Evolutionary conservation across 2,888 invertebrate genomes (phyloP), one percentile per base, ranked within the genome.

Genomic region (Heteromurus nitidus): DNA sequence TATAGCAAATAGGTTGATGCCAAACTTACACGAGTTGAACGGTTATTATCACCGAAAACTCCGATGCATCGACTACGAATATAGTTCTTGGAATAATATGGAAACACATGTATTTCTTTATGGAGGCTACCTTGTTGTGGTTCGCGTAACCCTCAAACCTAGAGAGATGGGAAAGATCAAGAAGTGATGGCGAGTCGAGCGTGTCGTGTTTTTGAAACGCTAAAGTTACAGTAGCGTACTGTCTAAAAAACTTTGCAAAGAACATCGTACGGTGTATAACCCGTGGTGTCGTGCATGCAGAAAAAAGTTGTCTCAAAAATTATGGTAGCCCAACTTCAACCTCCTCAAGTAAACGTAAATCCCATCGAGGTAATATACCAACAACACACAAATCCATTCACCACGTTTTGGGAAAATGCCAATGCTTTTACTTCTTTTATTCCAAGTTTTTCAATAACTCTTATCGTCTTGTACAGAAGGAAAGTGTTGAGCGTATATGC

Each of bases 181-280:
- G 30, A 79, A 70, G 42, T 79, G 31, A 62, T 79, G 28, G 70
- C 70, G 42, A 79, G 70, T 79, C 70, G 42, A 79, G 70, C 79
- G 65, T 70, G 30, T 26, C 70, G 55, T 70, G 79, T 70, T 79
- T 79, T 79, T 70, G 70, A 70, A 79, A 79, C 79, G 79, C 68
- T 58, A 77, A 30, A 55, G 31, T 72, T 36, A 53, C n/a, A 47
- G 58, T 58, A 53, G 76, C 76, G 68, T 67, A 50, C 24, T n/a
- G 16, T 47, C 16, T 50, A 16, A 26, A 7, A 13, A 9, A 31
- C 30, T 13, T 20, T 24, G 36, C 30, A 22, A 24, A 18, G 53
- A 30, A 36, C 13, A 69, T 36, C 7, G 36, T 36, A 9, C n/a
- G n/a, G n/a, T n/a, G n/a, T n/a, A n/a, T n/a, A n/a, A n/a, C n/a